Conservation (phyloP, 2,888 invertebrate genomes). For the Lymantria dispar region DNA sequence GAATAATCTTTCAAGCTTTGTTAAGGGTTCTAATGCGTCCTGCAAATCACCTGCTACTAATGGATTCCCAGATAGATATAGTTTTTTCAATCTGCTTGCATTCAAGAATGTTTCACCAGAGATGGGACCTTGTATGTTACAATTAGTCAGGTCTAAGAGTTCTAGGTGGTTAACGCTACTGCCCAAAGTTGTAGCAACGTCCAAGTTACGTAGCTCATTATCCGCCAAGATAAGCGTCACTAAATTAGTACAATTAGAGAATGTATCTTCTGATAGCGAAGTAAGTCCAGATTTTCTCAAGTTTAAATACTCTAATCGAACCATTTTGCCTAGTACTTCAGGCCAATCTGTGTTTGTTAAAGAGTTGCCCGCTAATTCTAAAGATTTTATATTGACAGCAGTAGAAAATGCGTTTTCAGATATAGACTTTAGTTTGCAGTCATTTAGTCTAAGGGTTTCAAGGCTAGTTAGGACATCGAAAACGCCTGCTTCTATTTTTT, state of each 20-base stretch:
- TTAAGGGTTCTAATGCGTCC: constrained; percentile 84
- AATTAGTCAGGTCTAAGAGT: constrained; percentile 85
- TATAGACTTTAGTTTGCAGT: constrained; percentile 84
- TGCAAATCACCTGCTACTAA: constrained; percentile 86
- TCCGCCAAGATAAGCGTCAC: constrained; percentile 84
- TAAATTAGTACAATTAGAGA: constrained; percentile 85
- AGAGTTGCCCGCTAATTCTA: constrained; percentile 84
- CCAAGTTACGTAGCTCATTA: constrained; percentile 85
- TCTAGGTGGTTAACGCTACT: constrained; percentile 85
- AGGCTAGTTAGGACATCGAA: constrained; percentile 85
- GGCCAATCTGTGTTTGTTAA: constrained; percentile 83
- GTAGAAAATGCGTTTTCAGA: constrained; percentile 80
- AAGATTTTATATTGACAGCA: constrained; percentile 83
- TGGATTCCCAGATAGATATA: constrained; percentile 86
- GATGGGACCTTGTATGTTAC: constrained; percentile 85
- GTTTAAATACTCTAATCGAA: constrained; percentile 84
- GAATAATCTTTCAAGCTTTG: constrained; percentile 85
- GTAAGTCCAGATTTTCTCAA: constrained; percentile 83
- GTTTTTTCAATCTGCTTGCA: constrained; percentile 84
- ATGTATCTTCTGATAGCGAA: constrained; percentile 84
- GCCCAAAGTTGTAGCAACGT: constrained; percentile 84
- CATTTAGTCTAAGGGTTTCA: constrained; percentile 85
- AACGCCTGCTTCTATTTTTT: constrained; percentile 78
- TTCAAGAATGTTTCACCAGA: constrained; percentile 87
- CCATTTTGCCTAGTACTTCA: constrained; percentile 81